Evolutionary conservation across 2,113 vertebrate species (phyloP).

Genomic region (Varanus salvator): DNA sequence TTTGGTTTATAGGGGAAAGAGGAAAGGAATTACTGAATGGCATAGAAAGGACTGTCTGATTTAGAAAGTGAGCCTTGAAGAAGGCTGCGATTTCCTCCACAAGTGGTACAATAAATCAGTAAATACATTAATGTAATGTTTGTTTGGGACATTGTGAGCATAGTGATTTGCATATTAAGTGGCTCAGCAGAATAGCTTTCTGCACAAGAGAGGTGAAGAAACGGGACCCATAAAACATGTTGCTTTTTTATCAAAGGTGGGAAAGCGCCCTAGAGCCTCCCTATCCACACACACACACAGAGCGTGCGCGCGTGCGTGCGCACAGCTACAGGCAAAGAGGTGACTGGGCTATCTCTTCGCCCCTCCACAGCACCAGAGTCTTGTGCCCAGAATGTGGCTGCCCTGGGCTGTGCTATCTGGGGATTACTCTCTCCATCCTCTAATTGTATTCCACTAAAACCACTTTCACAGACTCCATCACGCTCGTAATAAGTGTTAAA

Average conservation of each 20-base stretch:
- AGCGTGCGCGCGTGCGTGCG: too few relatives aligned
- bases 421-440: constrained; percentile 1
- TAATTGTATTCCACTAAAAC: constrained; percentile 22
- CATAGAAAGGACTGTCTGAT: not conserved
- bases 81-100: not conserved
- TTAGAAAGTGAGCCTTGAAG: not conserved
- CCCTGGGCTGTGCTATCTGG: not conserved
- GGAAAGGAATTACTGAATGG: not conserved
- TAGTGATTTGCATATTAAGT: not conserved
- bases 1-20: not conserved
- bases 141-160: not conserved
- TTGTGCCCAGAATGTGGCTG: not conserved
- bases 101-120: not conserved
- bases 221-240: not conserved
- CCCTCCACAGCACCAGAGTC: not conserved
- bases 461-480: constrained; percentile 14
- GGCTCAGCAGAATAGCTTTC: not conserved
- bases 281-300: too few relatives aligned
- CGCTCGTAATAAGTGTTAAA: constrained; percentile 6
- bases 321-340: not conserved
- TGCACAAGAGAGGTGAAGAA: not conserved
- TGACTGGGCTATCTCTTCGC: not conserved
- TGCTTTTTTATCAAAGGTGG: not conserved
- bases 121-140: not conserved
- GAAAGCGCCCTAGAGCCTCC: too few relatives aligned